A percentile compares a stretch with the other conserved stretches of the same genome.
Evolutionary conservation across 2,113 vertebrate species (phyloP).

Genomic region (Myiagra hebetior): DNA sequence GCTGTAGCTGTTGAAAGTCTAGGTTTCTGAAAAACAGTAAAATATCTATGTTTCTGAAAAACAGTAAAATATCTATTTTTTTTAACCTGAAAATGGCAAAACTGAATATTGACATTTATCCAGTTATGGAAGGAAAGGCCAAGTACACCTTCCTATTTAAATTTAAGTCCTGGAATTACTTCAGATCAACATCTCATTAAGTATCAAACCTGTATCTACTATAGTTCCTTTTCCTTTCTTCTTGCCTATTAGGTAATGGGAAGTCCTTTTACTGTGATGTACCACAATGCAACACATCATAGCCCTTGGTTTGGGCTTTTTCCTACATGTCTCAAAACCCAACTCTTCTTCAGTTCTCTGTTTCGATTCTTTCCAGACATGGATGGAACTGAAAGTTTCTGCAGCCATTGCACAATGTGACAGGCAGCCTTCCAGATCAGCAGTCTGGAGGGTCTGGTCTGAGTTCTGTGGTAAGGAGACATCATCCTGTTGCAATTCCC

Average conservation of each 20-base stretch:
- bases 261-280: neutral
- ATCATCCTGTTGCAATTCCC: neutral
- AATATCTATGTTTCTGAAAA: neutral
- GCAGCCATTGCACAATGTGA: neutral
- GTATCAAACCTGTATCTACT: neutral
- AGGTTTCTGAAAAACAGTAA: neutral
- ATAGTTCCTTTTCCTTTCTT: neutral
- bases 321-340: neutral
- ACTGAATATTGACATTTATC: neutral
- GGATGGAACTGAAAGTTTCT: conserved; percentile 7
- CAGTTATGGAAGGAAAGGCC: neutral
- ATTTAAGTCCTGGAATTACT: neutral
- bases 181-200: neutral
- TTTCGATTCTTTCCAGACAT: neutral
- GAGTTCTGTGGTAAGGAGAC: neutral
- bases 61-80: neutral
- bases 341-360: neutral
- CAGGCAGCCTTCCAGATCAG: neutral
- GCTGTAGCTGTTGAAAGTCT: neutral
- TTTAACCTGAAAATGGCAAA: neutral
- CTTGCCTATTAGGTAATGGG: neutral
- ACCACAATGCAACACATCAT: neutral
- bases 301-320: neutral
- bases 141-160: neutral
- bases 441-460: neutral